phyloP scores from a whole-genome alignment of 1,140 invertebrate genomes.

The Bombus balteatus region DNA sequence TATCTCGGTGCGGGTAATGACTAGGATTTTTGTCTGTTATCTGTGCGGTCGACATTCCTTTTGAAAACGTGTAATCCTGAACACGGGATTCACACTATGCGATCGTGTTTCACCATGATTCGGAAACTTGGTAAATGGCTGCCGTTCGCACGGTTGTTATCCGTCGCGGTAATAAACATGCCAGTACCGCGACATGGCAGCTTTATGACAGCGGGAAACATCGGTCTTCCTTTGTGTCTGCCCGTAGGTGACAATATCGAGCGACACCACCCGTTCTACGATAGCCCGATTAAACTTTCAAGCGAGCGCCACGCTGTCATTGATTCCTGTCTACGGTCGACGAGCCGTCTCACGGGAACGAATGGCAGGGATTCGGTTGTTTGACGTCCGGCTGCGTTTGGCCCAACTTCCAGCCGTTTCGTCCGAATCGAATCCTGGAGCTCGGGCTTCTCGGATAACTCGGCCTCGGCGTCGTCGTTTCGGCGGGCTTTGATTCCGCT shows the following conservation, averaged over 20 bases:
- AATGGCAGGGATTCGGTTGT: slow-evolving; percentile 1
- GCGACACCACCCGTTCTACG: neutral
- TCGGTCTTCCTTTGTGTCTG: slow-evolving; percentile 32
- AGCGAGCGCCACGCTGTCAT: slow-evolving; percentile 14
- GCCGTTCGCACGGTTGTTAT: slow-evolving; percentile 8
- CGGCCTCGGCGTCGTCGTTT: neutral
- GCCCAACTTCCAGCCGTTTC: neutral
- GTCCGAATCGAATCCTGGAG: neutral
- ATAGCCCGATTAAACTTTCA: slow-evolving; percentile 43
- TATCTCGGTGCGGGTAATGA: slow-evolving; percentile 9
- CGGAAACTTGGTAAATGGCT: slow-evolving; percentile 33
- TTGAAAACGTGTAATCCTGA: neutral
- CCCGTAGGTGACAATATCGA: neutral
- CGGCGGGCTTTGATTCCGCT: slow-evolving; percentile 1
- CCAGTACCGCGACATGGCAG: slow-evolving; percentile 28
- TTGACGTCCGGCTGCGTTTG: slow-evolving; percentile 3
- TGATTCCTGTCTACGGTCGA: slow-evolving; percentile 3
- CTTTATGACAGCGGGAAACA: slow-evolving; percentile 46
- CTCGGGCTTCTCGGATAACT: neutral
- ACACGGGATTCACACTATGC: too few species aligned
- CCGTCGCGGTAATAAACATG: slow-evolving; percentile 49
- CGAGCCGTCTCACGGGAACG: neutral
- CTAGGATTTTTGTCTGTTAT: neutral
- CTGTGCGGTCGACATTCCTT: too few species aligned
- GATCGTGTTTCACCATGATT: neutral